Evolutionary conservation across 2,888 invertebrate genomes (phyloP).

Genomic region (Rutpela maculata): DNA sequence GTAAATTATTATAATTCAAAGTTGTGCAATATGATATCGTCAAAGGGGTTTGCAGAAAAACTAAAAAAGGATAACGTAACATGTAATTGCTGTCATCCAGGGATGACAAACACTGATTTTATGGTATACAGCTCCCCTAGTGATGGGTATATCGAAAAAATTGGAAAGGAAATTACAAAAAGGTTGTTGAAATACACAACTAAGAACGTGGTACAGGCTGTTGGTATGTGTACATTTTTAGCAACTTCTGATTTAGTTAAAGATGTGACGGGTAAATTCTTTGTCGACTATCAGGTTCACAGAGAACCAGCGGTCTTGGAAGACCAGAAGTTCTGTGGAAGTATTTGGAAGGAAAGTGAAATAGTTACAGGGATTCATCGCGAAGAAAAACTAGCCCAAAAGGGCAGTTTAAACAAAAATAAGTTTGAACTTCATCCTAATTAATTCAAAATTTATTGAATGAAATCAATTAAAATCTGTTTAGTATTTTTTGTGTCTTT

Average conservation of each 20-base stretch:
- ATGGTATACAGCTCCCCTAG: conserved; percentile 40
- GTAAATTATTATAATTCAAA: conserved; percentile 61
- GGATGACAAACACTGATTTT: conserved; percentile 60
- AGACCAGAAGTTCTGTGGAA: conserved; percentile 51
- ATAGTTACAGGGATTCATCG: conserved; percentile 42
- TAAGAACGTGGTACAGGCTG: conserved; percentile 52
- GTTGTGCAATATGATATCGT: conserved; percentile 60
- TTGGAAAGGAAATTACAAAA: conserved; percentile 34
- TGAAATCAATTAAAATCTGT: no score
- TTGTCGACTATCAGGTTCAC: conserved; percentile 55
- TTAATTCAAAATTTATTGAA: no score
- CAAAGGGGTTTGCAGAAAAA: conserved; percentile 54
- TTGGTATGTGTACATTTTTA: conserved; percentile 52
- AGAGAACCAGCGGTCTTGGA: conserved; percentile 51
- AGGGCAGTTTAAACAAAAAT: neutral
- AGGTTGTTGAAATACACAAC: conserved; percentile 45
- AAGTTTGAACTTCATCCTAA: neutral
- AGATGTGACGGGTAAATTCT: conserved; percentile 57
- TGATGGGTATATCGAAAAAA: conserved; percentile 32
- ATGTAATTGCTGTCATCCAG: conserved; percentile 59
- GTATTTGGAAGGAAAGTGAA: conserved; percentile 56
- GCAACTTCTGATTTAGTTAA: conserved; percentile 53
- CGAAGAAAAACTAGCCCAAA: neutral
- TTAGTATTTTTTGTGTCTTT: no score
- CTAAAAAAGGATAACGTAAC: conserved; percentile 48